Percentiles rank a stretch among this genome's conserved stretches.
Evolutionary conservation across 2,113 vertebrate genomes (phyloP).

Genomic region (Agelaius phoeniceus): DNA sequence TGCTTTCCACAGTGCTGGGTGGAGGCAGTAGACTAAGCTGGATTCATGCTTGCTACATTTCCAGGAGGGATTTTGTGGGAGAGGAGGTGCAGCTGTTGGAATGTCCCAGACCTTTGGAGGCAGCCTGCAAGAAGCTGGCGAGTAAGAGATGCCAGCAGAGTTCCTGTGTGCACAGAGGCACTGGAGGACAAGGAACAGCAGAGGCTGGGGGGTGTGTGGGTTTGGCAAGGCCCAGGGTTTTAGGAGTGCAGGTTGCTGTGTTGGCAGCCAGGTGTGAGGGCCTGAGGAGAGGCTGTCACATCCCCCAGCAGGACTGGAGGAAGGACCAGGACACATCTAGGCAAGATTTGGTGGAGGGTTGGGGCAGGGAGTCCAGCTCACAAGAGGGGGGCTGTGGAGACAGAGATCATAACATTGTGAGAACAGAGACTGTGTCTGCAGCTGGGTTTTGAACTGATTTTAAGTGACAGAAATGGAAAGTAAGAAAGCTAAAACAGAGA

Average conservation of each 20-base stretch:
- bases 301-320: background rate
- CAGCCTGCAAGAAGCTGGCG: background rate
- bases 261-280: background rate
- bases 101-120: background rate
- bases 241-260: background rate
- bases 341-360: background rate
- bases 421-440: background rate
- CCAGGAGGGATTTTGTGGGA: background rate
- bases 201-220: fast-evolving
- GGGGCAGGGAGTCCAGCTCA: background rate
- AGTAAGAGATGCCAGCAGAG: background rate
- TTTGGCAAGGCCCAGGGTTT: background rate
- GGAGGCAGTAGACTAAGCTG: background rate
- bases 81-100: background rate
- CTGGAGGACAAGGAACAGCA: background rate
- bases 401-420: background rate
- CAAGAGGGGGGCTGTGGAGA: background rate
- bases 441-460: background rate
- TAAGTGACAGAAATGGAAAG: background rate
- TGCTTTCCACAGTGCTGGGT: background rate
- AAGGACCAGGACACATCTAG: background rate
- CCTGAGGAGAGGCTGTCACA: background rate
- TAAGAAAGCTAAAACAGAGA: background rate
- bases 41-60: background rate
- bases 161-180: background rate